A percentile compares a stretch with the other conserved stretches of the same genome.
Conservation (phyloP, 2,113 vertebrate genomes). For the Pardalotus punctatus region DNA sequence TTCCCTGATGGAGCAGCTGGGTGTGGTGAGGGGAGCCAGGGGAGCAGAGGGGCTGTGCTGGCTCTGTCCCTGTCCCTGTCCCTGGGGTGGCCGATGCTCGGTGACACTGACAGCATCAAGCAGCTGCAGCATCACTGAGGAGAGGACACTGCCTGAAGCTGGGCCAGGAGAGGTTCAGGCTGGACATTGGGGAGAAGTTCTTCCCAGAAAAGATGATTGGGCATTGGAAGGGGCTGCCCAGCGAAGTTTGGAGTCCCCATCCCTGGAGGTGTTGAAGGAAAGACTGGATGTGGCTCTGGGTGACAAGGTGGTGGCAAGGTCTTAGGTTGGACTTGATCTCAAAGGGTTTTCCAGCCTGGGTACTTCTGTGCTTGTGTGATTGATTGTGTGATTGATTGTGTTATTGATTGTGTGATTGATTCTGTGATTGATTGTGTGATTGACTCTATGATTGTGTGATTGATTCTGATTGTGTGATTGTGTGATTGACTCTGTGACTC, state of each 20-base stretch:
- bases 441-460: neutral
- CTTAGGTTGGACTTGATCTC: neutral
- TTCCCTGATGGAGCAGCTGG: neutral
- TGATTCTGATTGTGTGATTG: too few relatives aligned
- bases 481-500: too few relatives aligned
- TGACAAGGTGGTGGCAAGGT: neutral
- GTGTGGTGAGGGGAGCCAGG: neutral
- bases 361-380: neutral
- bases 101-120: too few relatives aligned
- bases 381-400: neutral
- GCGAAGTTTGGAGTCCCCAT: neutral
- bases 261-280: neutral
- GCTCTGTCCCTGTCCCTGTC: neutral
- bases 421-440: neutral
- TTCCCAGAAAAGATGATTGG: neutral
- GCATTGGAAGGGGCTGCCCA: neutral
- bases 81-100: fast-evolving
- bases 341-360: neutral
- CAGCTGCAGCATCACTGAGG: neutral
- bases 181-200: neutral
- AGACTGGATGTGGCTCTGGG: neutral
- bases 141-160: neutral
- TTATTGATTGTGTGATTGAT: too few relatives aligned
- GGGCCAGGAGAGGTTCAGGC: neutral
- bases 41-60: neutral